phyloP scores from a whole-genome alignment of 2,113 vertebrate genomes.

The Albula glossodonta region DNA sequence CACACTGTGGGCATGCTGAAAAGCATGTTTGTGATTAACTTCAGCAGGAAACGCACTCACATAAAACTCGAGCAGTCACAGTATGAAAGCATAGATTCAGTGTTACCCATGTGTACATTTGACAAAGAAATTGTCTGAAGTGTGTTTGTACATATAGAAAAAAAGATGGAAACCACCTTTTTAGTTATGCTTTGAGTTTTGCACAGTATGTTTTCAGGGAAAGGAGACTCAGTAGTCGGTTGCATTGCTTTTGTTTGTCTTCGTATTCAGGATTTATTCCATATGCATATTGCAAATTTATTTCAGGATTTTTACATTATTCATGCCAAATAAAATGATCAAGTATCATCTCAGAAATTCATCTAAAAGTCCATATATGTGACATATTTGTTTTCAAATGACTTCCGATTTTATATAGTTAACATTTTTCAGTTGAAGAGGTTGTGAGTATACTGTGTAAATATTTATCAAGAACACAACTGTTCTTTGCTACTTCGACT shows the following conservation, averaged over 20 bases:
- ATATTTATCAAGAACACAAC: too few relatives aligned
- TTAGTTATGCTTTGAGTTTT: too few relatives aligned
- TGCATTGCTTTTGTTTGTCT: background rate
- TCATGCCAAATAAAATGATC: background rate
- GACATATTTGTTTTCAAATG: too few relatives aligned
- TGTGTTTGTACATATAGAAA: background rate
- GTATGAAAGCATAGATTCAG: background rate
- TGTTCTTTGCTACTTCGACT: too few relatives aligned
- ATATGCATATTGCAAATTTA: background rate
- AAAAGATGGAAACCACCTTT: too few relatives aligned
- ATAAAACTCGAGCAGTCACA: background rate
- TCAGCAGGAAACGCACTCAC: background rate
- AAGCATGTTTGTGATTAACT: background rate
- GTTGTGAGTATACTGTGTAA: too few relatives aligned
- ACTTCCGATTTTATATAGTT: too few relatives aligned
- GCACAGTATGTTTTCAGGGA: too few relatives aligned
- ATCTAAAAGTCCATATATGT: background rate
- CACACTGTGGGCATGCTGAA: background rate
- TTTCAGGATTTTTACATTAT: background rate
- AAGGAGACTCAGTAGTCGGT: too few relatives aligned
- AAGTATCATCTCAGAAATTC: background rate
- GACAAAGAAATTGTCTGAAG: background rate
- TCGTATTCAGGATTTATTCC: background rate
- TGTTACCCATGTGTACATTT: background rate
- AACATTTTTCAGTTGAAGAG: too few relatives aligned